Percentiles rank a stretch among this genome's conserved stretches.
Conservation (phyloP, 2,113 vertebrate genomes). For the Rhombomys opimus region DNA sequence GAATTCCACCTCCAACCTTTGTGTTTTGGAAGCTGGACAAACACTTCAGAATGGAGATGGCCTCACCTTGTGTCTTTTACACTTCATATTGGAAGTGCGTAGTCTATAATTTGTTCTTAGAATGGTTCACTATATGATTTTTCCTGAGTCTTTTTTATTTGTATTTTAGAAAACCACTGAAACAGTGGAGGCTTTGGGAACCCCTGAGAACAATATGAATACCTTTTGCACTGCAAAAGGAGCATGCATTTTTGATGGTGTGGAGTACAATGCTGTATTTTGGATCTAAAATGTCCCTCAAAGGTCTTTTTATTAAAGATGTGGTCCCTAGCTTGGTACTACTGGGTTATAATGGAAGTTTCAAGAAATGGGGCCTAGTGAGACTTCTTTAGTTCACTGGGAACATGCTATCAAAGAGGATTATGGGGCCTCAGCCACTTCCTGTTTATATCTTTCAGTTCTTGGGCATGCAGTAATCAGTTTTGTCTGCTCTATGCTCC, state of each 20-base stretch:
- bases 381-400: neutral
- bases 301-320: neutral
- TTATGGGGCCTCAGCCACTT: neutral
- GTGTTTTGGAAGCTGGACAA: neutral
- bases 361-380: neutral
- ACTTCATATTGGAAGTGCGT: neutral
- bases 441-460: neutral
- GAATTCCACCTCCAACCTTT: no score
- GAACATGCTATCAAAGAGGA: neutral
- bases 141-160: neutral
- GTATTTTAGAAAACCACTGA: neutral
- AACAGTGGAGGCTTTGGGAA: neutral
- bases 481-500: neutral
- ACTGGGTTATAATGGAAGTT: neutral
- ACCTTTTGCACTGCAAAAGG: neutral
- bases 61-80: neutral
- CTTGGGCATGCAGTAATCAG: neutral
- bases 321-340: neutral
- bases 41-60: neutral
- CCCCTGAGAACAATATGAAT: neutral
- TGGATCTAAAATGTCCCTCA: neutral
- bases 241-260: neutral
- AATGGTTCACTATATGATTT: neutral
- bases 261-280: neutral
- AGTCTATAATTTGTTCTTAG: neutral